phyloP scores from a whole-genome alignment of 2,888 invertebrate species.

The Choristoneura rosaceana region DNA sequence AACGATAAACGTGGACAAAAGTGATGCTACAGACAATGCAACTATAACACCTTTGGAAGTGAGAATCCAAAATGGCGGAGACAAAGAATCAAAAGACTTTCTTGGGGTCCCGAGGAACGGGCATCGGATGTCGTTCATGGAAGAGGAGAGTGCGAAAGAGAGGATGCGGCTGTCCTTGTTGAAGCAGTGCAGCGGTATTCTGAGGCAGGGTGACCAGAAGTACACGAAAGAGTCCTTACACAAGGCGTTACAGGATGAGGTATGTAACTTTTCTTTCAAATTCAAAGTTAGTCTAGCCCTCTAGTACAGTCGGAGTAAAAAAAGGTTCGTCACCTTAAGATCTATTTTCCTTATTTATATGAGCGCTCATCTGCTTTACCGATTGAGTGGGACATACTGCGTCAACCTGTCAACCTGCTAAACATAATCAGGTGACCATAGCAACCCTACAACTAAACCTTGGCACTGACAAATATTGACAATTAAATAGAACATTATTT shows the following conservation, averaged over 20 bases:
- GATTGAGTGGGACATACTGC: too few relatives aligned
- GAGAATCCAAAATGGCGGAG: constrained; percentile 35
- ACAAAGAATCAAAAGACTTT: constrained; percentile 49
- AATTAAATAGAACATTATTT: too few relatives aligned
- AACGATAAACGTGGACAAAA: constrained; percentile 41
- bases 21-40: constrained; percentile 38
- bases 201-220: constrained; percentile 86
- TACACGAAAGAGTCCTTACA: constrained; percentile 88
- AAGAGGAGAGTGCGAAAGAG: constrained; percentile 89
- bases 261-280: constrained; percentile 69
- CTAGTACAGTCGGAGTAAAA: too few relatives aligned
- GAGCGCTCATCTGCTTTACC: too few relatives aligned
- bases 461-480: too few relatives aligned
- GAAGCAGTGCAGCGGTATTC: constrained; percentile 87
- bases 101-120: constrained; percentile 61
- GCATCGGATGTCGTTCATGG: constrained; percentile 87
- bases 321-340: too few relatives aligned
- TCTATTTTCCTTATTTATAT: too few relatives aligned
- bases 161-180: constrained; percentile 85
- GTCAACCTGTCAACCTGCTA: too few relatives aligned
- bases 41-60: constrained; percentile 22
- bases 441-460: too few relatives aligned
- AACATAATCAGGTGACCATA: too few relatives aligned
- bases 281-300: too few relatives aligned
- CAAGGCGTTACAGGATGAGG: constrained; percentile 89